Conservation (phyloP, 2,888 invertebrate species). For the Graphium colonna region DNA sequence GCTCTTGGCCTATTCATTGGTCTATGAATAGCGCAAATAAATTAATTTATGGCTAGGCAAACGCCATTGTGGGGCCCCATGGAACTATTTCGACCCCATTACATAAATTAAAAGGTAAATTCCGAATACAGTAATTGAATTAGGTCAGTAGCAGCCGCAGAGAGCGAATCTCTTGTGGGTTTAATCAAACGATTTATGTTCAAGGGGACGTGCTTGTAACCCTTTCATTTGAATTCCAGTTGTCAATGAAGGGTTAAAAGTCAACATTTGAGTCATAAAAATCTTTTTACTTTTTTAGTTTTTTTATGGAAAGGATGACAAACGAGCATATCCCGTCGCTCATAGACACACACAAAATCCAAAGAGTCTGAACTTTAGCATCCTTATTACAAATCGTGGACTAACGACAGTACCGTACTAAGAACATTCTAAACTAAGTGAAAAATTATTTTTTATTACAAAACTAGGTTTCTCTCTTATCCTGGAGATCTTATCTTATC, state of each 20-base stretch:
- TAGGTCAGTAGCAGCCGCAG: constrained; percentile 36
- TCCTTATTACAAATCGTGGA: too few species aligned
- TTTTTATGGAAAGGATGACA: too few species aligned
- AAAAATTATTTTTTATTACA: too few species aligned
- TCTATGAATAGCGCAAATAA: constrained; percentile 38
- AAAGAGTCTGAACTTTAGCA: too few species aligned
- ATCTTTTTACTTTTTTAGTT: too few species aligned
- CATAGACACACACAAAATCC: too few species aligned
- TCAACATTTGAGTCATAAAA: too few species aligned
- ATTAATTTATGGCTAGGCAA: constrained; percentile 57
- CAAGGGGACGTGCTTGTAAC: constrained; percentile 35
- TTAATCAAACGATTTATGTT: constrained; percentile 39
- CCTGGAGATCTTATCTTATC: too few species aligned
- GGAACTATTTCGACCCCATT: constrained; percentile 42
- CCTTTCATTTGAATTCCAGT: constrained; percentile 2
- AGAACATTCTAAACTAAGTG: too few species aligned
- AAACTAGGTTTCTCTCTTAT: too few species aligned
- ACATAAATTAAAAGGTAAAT: constrained; percentile 36
- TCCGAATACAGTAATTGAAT: constrained; percentile 34
- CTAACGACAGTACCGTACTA: too few species aligned
- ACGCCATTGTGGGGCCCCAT: constrained; percentile 47
- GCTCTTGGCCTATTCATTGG: constrained; percentile 21
- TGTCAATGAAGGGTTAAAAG: neutral
- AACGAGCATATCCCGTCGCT: too few species aligned
- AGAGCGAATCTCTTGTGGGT: constrained; percentile 36